phyloP scores from a whole-genome alignment of 2,888 invertebrate species.

The Drosophila leonis region DNA sequence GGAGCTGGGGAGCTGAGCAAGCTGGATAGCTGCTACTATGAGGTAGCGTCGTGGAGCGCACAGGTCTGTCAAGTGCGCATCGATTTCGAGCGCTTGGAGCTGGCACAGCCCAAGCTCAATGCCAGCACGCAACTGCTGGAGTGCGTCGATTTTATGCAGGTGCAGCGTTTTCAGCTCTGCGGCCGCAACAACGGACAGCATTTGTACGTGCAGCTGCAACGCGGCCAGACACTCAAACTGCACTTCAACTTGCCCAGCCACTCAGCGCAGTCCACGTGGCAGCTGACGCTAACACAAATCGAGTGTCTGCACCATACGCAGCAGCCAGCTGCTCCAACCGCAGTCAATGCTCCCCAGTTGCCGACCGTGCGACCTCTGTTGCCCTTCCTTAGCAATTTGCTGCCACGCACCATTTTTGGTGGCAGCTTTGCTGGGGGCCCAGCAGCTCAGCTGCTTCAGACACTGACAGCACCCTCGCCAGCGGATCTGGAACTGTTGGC shows the following conservation, averaged over 20 bases:
- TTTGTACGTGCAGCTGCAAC: conserved; percentile 82
- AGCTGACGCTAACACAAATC: conserved; percentile 88
- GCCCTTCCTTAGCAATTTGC: conserved; percentile 55
- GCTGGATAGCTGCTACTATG: conserved; percentile 71
- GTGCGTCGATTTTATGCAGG: conserved; percentile 76
- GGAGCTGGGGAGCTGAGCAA: conserved; percentile 36
- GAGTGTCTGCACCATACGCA: conserved; percentile 86
- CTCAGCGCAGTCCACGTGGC: conserved; percentile 85
- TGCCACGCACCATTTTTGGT: conserved; percentile 77
- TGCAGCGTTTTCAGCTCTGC: conserved; percentile 86
- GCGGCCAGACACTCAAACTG: conserved; percentile 83
- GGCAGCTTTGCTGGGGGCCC: conserved; percentile 40
- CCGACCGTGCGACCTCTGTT: conserved; percentile 57
- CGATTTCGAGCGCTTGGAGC: conserved; percentile 78
- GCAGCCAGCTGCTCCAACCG: conserved; percentile 8
- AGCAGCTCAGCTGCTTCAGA: conserved; percentile 52
- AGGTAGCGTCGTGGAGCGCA: conserved; percentile 71
- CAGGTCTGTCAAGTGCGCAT: conserved; percentile 81
- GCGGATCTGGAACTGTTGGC: conserved; percentile 84
- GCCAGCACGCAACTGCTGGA: conserved; percentile 53
- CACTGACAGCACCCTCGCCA: conserved; percentile 48
- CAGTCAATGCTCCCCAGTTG: conserved; percentile 7
- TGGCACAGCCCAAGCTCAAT: conserved; percentile 73
- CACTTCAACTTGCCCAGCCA: conserved; percentile 86
- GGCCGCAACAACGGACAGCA: conserved; percentile 89